Base-by-base conservation (phyloP, 2,888 invertebrate species). In the Chromoteleia sp. region DNA sequence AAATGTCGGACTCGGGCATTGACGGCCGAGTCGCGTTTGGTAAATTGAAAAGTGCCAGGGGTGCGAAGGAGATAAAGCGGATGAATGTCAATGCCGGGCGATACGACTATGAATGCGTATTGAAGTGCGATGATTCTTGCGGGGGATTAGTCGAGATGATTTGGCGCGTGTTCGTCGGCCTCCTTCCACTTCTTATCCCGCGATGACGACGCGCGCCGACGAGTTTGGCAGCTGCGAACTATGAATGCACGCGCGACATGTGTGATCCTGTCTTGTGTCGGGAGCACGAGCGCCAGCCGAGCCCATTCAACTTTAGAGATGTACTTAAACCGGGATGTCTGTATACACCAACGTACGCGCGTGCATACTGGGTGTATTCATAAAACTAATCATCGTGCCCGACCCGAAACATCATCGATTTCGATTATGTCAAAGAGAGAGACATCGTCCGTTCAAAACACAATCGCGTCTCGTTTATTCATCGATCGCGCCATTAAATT, bases 231-330 rank as follows among this genome's bases (percentile, higher is more conserved):
- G 87, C 86, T 86, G 87, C 86, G 85, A 43, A 63, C 81, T 74
- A 84, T 87, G 87, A 87, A 87, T 87, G 85, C 85, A 82, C 82
- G 71, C 82, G 78, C 77, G 85, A 86, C 87, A 87, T 87, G 87
- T 87, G 87, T 85, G 87, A 87, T 86, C 86, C 86, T 70, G 81
- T 81, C 75, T 83, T 83, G 71, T 81, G 76, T 79, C 67, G 71
- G 71, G 81, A 81, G 81, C 79, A 81, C 81, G 78, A 81, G 83
- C 75, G 70, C 80, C 56, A 67, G 50, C 59, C 79, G 59, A 61
- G 74, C 79, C 82, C 78, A 82, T 82, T 82, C 71, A 82, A 43
- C 75, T 67, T 63, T 59, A 56, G 73, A 75, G 78, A 82, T 75
- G 74, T 79, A 82, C 76, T 75, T 73, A 58, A 75, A 75, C 70